phyloP scores from a whole-genome alignment of 2,888 invertebrate species.

The Geophilus truncorum region DNA sequence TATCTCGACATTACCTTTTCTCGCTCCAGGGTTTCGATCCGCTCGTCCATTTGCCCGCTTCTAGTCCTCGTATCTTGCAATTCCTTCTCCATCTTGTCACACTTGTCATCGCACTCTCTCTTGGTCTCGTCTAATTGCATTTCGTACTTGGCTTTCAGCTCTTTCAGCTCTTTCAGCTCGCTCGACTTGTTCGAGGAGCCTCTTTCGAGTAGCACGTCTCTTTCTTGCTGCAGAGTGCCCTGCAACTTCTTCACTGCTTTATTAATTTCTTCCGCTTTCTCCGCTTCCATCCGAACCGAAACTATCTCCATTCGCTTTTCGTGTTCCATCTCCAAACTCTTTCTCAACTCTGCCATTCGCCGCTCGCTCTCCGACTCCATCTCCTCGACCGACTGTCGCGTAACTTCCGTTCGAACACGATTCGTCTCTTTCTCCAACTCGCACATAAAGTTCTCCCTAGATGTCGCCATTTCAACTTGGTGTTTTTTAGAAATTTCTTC shows the following conservation, averaged over 20 bases:
- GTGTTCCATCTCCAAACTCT: not conserved
- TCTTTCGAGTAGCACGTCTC: not conserved
- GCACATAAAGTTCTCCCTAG: not conserved
- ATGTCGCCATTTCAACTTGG: not conserved
- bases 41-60: not conserved
- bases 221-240: not conserved
- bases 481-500: not conserved
- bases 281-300: not conserved
- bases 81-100: not conserved
- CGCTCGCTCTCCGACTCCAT: conserved; percentile 23
- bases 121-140: not conserved
- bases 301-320: conserved; percentile 14
- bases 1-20: not conserved
- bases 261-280: conserved; percentile 28
- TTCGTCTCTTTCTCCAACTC: conserved; percentile 30
- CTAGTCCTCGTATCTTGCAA: not conserved
- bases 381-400: not conserved
- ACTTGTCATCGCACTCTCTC: not conserved
- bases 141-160: not conserved
- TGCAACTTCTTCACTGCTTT: not conserved
- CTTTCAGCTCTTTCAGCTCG: too few species aligned
- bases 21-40: not conserved
- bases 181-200: not conserved
- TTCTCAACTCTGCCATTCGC: not conserved
- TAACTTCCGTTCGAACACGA: not conserved